Evolutionary conservation across 2,888 invertebrate species (phyloP), one percentile per base, ranked within the genome.

Genomic region (Pristionchus mayeri): DNA sequence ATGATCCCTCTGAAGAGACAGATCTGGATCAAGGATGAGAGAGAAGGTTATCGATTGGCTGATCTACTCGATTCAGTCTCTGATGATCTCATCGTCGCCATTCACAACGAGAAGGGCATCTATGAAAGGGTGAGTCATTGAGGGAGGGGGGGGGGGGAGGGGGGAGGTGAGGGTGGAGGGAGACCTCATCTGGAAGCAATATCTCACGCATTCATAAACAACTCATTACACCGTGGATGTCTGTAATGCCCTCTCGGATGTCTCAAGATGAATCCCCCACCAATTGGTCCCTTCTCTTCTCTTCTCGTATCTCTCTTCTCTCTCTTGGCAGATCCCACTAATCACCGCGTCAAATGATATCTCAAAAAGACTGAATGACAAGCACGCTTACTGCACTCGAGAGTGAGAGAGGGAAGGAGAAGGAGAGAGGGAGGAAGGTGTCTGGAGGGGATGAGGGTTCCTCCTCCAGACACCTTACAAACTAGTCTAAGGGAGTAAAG

Each of bases 61-160:
- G 81, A 81, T 81, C 60, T 91, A 9, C 85, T 91, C 37, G 90
- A 89, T 40, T 86, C 88, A 24, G 85, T 87, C 3, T 86, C 86
- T 7, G 84, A 86, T 16, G 89, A 90, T 85, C 84, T 88, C 40
- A 60, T 89, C 34, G 90, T 91, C 52, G 90, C 89, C 24, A 90
- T 90, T 75, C 85, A 90, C 40, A 91, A 91, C 85, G 89, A 90
- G 48, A 89, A 90, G 54, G 91, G 90, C 75, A 89, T 90, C 81
- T 90, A 90, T 78, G 90, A 91, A 82, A 89, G 90, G 87, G 91
- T 90, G 21, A 16, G 89, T 85, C 48, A 50, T 27, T 67, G 44
- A 44, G 78, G 52, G 11, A 24, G 6, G n/a, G n/a, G 37, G 37
- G 7, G 57, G 57, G 57, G 57, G 27, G 27, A 27, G 57, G 57